A percentile compares a stretch with the other conserved stretches of the same genome.
These are phyloP conservation scores for Leptinotarsa peninsularis DNA, from an alignment of 2,888 invertebrate species.

Conservation along the genomic window DNA sequence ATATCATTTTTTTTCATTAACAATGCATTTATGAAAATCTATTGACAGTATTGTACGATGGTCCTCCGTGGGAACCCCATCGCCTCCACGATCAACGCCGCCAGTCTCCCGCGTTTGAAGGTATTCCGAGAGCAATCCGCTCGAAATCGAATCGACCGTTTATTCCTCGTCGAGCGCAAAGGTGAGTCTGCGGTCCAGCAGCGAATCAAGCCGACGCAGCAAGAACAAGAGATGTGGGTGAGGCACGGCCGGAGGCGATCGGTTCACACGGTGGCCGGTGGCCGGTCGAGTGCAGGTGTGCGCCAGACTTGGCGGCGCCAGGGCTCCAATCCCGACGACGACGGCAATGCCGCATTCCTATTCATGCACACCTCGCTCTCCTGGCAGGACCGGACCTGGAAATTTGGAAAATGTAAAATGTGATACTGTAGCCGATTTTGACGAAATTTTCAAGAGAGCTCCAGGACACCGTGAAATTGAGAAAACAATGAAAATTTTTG, in stretches of 20 bases:
- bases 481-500: too few relatives aligned
- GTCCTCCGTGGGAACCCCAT: too few relatives aligned
- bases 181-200: slow-evolving; percentile 31
- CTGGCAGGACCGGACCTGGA: neutral
- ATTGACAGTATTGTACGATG: too few relatives aligned
- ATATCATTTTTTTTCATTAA: too few relatives aligned
- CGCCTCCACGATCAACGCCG: too few relatives aligned
- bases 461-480: too few relatives aligned
- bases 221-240: slow-evolving; percentile 43
- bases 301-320: slow-evolving; percentile 65
- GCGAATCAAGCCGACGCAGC: slow-evolving; percentile 2
- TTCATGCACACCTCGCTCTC: slow-evolving; percentile 37
- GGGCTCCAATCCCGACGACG: slow-evolving; percentile 47
- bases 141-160: slow-evolving; percentile 5
- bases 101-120: too few relatives aligned
- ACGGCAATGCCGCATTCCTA: slow-evolving; percentile 52
- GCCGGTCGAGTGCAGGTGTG: slow-evolving; percentile 63
- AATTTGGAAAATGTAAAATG: neutral
- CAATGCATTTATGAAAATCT: too few relatives aligned
- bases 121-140: slow-evolving; percentile 8
- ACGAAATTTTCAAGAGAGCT: neutral
- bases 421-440: neutral
- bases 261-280: slow-evolving; percentile 61
- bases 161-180: slow-evolving; percentile 7
- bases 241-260: slow-evolving; percentile 39